Base-by-base conservation (phyloP, 2,797 vertebrate genomes). In the Agapornis canus region DNA sequence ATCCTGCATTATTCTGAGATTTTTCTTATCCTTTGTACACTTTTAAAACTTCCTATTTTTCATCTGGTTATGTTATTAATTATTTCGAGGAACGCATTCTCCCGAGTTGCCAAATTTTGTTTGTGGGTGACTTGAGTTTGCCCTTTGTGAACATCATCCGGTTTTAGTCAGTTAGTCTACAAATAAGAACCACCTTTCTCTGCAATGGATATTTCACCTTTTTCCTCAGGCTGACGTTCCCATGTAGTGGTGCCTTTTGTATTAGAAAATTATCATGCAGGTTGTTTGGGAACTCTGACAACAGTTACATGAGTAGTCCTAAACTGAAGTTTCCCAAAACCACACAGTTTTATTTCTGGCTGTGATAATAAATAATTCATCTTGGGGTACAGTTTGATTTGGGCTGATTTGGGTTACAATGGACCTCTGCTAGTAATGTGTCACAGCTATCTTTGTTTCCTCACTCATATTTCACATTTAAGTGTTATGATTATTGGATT, bases 271-370 rank as follows among this genome's bases (percentile, higher is more conserved):
- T 9, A 14, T 56, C 1, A 0, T 47, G 45, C 5, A 48, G 13
- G 1, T 23, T 73, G 87, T 83, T 75, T 5, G 20, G 43, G 27
- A 75, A 56, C 9, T 51, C 40, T 0, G 0, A 17, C 13, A 63
- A 54, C 15, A 48, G 15, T 59, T 84, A 5, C 11, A 6, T 35
- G 22, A 52, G 22, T 51, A 59, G 27, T 83, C 37, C 43, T 54
- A 42, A 86, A 65, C 3, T 10, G 7, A 83, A 73, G 32, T 85
- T 90, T 49, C 8, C 31, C 9, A 26, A 16, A 76, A n/a, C n/a
- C 32, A 35, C 32, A 35, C 2, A 12, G n/a, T 54, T 83, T 83
- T 19, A 13, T 29, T 93, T 91, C 42, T 14, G 79, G 32, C 10
- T 19, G 13, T 31, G 31, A 23, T 54, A 57, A 48, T 23, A 76